Base-by-base conservation (phyloP, 37 sponge, comb jelly and placozoan species). In the Spongilla lacustris region DNA sequence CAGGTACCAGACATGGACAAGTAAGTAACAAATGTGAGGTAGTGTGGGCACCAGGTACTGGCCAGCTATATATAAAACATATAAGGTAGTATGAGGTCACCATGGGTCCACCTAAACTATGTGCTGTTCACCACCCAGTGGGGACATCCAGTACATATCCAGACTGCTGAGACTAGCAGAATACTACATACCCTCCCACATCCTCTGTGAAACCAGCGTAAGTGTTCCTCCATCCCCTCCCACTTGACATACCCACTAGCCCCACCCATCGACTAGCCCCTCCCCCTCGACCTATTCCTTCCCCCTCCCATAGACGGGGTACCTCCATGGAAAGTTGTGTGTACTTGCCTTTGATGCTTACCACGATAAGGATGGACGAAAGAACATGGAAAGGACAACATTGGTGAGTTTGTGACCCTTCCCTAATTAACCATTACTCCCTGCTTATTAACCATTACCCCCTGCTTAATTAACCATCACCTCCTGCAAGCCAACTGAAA, bases 291-390 rank as follows among this genome's bases (percentile, higher is more conserved):
- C 41, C 41, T 6, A 41, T 9, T 41, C 38, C 48, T 24, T 12
- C 21, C 30, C 14, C 21, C 73, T 14, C 30, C 17, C 31, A 72
- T 5, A 74, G 71, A 23, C 41, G 24, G 83, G 87, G 8, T 93
- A 86, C 72, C 46, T 78, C 9, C 81, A 86, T 41, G 89, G 85
- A 22, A 85, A 87, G 71, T 41, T 50, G 30, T 90, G 91, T 78
- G 73, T 93, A 1, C 83, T 93, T 23, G 84, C 93, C 0, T 93
- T 93, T 82, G 93, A 93, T 68, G 78, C 70, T 12, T 93, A 89
- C 72, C 83, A 89, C 83, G 76, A 82, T 17, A 86, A 83, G 50
- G 58, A 85, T 26, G 93, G 93, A 38, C 24, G 19, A 29, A 71
- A 21, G 50, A 69, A 89, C 50, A 30, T 34, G 35, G 9, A 76